A percentile compares a stretch with the other conserved stretches of the same genome.
These are phyloP conservation scores for Esperia sulphurella DNA, from an alignment of 2,888 invertebrate species.

Conservation along the genomic window DNA sequence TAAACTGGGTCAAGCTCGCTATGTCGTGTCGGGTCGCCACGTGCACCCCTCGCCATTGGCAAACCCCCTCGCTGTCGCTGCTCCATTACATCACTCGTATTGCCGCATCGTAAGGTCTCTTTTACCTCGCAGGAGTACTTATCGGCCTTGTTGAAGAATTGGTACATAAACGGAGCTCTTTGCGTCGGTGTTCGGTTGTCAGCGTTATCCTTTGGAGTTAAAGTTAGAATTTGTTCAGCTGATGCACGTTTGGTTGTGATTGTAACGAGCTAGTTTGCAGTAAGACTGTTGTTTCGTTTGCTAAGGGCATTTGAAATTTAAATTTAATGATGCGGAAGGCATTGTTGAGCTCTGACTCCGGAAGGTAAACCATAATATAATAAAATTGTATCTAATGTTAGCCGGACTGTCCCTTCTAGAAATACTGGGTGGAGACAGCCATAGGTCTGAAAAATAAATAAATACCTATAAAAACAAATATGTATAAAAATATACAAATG, in stretches of 20 bases:
- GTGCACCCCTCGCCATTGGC: constrained; percentile 40
- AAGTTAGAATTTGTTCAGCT: constrained; percentile 28
- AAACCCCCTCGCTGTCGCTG: constrained; percentile 6
- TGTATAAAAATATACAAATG: too few relatives aligned
- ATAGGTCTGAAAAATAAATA: too few relatives aligned
- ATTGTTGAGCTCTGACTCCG: too few relatives aligned
- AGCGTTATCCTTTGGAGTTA: constrained; percentile 33
- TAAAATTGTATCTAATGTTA: too few relatives aligned
- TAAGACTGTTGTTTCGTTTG: constrained; percentile 28
- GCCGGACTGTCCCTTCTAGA: too few relatives aligned
- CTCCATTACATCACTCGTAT: constrained; percentile 28
- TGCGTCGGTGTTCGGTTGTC: constrained; percentile 27
- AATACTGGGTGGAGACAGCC: too few relatives aligned
- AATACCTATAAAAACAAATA: too few relatives aligned
- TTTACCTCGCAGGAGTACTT: constrained; percentile 24
- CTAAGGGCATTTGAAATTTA: constrained; percentile 35
- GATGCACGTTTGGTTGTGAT: constrained; percentile 18
- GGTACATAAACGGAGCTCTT: constrained; percentile 28
- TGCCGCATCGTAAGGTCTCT: constrained; percentile 29
- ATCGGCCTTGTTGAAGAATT: constrained; percentile 48
- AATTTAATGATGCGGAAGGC: constrained; percentile 29
- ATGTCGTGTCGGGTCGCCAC: constrained; percentile 45
- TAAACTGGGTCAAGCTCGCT: constrained; percentile 76
- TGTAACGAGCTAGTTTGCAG: constrained; percentile 35
- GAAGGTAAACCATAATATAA: too few relatives aligned